phyloP scores from a whole-genome alignment of 2,797 vertebrate species.

The Semotilus atromaculatus region DNA sequence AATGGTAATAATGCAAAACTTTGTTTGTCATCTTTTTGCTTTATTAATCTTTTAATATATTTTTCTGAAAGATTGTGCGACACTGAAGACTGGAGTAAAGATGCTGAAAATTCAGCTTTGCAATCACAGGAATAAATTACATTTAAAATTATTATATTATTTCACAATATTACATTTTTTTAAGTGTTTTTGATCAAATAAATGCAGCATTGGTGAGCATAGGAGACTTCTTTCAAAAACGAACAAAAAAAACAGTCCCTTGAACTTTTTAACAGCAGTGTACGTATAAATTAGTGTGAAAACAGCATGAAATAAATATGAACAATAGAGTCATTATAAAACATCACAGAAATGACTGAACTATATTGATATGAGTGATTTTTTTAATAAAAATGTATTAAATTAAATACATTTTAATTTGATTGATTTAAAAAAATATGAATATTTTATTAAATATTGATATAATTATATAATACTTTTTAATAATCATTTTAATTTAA shows the following conservation, averaged over 20 bases:
- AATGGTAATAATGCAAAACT: conserved; percentile 6
- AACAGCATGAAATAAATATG: background rate
- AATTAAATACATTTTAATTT: background rate
- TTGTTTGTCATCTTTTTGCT: conserved; percentile 8
- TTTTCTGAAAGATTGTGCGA: background rate
- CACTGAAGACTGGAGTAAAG: background rate
- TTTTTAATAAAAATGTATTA: background rate
- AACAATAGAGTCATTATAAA: background rate
- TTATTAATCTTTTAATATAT: background rate
- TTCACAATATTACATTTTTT: background rate
- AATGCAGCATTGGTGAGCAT: background rate
- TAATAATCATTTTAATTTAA: background rate
- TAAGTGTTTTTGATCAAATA: background rate
- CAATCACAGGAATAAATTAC: background rate
- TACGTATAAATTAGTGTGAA: background rate
- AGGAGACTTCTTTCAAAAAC: background rate
- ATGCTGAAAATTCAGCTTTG: background rate
- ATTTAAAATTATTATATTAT: background rate
- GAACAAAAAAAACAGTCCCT: background rate
- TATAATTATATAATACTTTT: no score
- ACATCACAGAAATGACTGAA: background rate
- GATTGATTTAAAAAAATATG: background rate
- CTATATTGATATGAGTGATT: no score
- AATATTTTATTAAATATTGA: background rate
- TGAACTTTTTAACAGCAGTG: background rate